Evolutionary conservation across 2,888 invertebrate genomes (phyloP), one percentile per base, ranked within the genome.

Genomic region (Cryptophagus acutangulus): DNA sequence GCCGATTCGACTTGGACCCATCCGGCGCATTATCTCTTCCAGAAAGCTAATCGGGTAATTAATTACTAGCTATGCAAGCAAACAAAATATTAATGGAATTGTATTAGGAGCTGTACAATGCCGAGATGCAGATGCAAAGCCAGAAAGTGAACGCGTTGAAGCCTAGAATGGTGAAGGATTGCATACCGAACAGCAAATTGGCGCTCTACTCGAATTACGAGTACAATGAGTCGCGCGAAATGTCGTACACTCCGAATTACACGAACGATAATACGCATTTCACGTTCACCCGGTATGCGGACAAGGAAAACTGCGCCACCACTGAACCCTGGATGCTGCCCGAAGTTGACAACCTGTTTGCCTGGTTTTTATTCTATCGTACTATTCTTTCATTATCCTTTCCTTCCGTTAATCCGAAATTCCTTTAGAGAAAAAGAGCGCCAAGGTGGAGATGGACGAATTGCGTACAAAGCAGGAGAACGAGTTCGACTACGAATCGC

Each of bases 171-270:
- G 81, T 80, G 20, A 75, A 74, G 58, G 79, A 81, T 58, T 74
- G 77, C 34, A 81, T 82, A 55, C 81, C 82, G 3, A 71, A 74
- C 47, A 82, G 82, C 45, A 74, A 75, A 69, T 65, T 82, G 61
- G 72, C 75, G 4, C 61, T 61, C 38, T 74, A 76, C 56, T 67
- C 69, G 10, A 69, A 74, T 58, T 74, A 68, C 55, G 66, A 70
- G 51, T 76, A 75, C 59, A 63, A 71, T 49, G 71, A 73, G 46
- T 66, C 69, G 3, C 62, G 73, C 33, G 73, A 74, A 55, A 56
- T 59, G 43, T 58, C 65, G 29, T 73, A 74, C 45, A 67, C 64
- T 3, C 44, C 57, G 3, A 54, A 48, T 25, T 48, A 48, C 45
- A 45, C 51, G 36, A 50, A 33, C 40, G 28, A 38, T 10, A 41